phyloP scores from a whole-genome alignment of 2,797 vertebrate genomes.

The Bufotes viridis region DNA sequence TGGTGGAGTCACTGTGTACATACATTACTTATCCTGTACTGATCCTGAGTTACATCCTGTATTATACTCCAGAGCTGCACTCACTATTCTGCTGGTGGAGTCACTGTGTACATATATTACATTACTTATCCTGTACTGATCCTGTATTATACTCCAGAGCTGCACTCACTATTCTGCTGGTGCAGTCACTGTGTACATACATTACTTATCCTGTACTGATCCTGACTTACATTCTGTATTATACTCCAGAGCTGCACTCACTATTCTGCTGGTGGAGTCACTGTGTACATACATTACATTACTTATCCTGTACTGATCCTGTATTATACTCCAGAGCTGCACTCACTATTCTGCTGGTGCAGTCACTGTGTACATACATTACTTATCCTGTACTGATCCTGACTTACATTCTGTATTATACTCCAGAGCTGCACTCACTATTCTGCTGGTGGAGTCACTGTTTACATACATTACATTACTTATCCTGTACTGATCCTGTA shows the following conservation, averaged over 20 bases:
- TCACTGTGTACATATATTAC: slow-evolving; percentile 1
- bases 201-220: not conserved
- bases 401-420: too few species aligned
- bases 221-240: too few species aligned
- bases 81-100: not conserved
- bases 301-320: not conserved
- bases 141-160: too few species aligned
- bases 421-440: too few species aligned
- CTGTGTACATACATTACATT: not conserved
- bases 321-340: too few species aligned
- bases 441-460: not conserved
- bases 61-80: not conserved
- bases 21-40: not conserved
- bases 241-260: too few species aligned
- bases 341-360: too few species aligned
- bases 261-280: too few species aligned
- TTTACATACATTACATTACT: slow-evolving; percentile 4
- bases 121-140: not conserved
- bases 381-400: not conserved
- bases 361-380: not conserved
- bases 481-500: too few species aligned
- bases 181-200: not conserved
- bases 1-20: not conserved
- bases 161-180: too few species aligned
- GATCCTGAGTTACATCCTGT: not conserved